Evolutionary conservation across 2,797 vertebrate species (phyloP), one percentile per base, ranked within the genome.

Genomic region (Molothrus ater): DNA sequence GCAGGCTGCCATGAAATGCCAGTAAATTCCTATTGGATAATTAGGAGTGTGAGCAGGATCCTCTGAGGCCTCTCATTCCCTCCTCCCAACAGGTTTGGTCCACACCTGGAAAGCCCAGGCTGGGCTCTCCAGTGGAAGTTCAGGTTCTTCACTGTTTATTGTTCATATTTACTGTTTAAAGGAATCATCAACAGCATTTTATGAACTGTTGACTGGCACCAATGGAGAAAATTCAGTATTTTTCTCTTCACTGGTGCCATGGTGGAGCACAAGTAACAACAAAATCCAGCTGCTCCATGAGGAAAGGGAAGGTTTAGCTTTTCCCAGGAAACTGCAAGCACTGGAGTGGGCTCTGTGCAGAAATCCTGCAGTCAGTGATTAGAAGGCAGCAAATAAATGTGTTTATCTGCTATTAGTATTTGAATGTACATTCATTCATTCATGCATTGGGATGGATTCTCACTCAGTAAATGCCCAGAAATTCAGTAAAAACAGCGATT

Each of bases 391-490:
- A 69, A 88, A 87, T 48, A 76, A 63, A 79, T 22, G n/a, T 34
- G 16, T 31, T 90, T 53, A 28, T 80, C 80, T 76, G 42, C 70
- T 71, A 6, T 45, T 10, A 36, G 43, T 10, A 53, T 63, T 29
- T 87, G 87, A 91, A 73, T n/a, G 26, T 21, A 32, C 42, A 31
- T 54, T 32, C 61, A 73, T 54, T 32, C 61, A 73, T 31, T 73
- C 34, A 57, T 45, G 81, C 57, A 68, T 7, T 48, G 72, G 38
- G 70, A 88, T 32, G 59, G 51, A 47, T 68, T 86, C 59, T 81
- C 71, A 79, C 59, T 82, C 73, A 69, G 76, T 42, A 80, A 80
- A 85, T 79, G 81, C 70, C 93, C 70, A 75, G 81, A 93, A 93
- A 88, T 13, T 24, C 22, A 81, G 57, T 32, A 61, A 84, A 93